These are phyloP conservation scores for Mormoops blainvillei DNA, from an alignment of 2,113 vertebrate genomes.

Conservation along the genomic window DNA sequence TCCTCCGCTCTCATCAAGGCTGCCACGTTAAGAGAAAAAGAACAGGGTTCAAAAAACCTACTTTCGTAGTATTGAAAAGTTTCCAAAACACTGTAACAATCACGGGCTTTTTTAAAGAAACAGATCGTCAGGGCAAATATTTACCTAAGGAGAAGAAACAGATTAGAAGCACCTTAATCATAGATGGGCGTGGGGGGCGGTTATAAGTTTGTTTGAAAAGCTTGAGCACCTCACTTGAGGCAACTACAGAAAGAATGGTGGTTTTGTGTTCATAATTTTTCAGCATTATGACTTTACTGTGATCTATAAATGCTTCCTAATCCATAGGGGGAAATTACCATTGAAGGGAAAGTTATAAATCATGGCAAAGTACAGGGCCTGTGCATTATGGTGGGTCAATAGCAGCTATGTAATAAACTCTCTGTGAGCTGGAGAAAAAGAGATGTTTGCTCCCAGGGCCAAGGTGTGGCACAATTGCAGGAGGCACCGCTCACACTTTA, in stretches of 20 bases:
- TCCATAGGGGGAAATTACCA: neutral
- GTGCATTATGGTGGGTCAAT: neutral
- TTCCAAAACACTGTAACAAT: neutral
- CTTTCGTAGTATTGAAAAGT: neutral
- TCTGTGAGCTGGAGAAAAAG: neutral
- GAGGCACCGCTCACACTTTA: rapidly evolving
- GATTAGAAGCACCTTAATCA: neutral
- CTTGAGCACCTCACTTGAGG: neutral
- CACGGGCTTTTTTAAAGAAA: neutral
- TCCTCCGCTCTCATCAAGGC: neutral
- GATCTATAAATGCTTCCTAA: slow-evolving; percentile 7
- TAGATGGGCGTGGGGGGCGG: neutral
- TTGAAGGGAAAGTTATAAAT: neutral
- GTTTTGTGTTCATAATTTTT: neutral
- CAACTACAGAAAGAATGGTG: neutral
- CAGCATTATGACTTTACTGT: neutral
- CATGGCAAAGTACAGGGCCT: neutral
- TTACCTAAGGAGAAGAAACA: neutral
- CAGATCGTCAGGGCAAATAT: neutral
- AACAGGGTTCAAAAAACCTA: neutral
- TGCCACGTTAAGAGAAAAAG: neutral
- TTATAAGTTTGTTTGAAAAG: neutral
- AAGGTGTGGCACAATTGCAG: neutral
- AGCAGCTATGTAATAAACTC: neutral
- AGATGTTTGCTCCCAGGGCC: neutral